These are phyloP conservation scores for Cebidichthys violaceus DNA, from an alignment of 2,113 vertebrate genomes.

Conservation along the genomic window DNA sequence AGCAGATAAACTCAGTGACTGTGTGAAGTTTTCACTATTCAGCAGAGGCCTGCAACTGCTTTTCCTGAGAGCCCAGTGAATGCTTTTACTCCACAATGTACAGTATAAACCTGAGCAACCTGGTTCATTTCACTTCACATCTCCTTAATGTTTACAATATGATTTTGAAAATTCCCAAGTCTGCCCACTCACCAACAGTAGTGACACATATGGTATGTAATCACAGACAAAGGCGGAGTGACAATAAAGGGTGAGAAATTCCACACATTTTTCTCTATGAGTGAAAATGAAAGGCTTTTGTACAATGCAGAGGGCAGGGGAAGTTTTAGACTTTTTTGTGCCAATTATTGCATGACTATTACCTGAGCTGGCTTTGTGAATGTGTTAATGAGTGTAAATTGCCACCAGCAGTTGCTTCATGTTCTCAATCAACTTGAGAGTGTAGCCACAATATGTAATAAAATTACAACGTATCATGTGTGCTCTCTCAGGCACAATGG, in stretches of 20 bases:
- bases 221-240: not conserved
- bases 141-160: not conserved
- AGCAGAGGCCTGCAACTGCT: slow-evolving; percentile 2
- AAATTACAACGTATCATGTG: not conserved
- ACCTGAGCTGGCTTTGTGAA: slow-evolving; percentile 9
- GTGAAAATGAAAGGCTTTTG: slow-evolving; percentile 8
- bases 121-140: too few relatives aligned
- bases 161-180: slow-evolving; percentile 8
- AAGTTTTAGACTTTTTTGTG: slow-evolving; percentile 7
- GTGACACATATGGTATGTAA: not conserved
- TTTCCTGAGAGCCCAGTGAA: not conserved
- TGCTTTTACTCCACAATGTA: not conserved
- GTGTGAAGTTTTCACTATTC: not conserved
- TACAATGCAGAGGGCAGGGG: not conserved
- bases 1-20: not conserved
- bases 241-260: slow-evolving; percentile 10
- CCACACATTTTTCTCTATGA: not conserved
- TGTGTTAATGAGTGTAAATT: not conserved
- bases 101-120: not conserved
- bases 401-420: not conserved
- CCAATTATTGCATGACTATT: not conserved
- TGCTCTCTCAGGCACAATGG: not conserved
- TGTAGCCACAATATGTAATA: not conserved
- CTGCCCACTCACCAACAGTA: not conserved
- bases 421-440: not conserved